Evolutionary conservation across 2,888 invertebrate species (phyloP), one percentile per base, ranked within the genome.

Genomic region (Dasypogon diadema): DNA sequence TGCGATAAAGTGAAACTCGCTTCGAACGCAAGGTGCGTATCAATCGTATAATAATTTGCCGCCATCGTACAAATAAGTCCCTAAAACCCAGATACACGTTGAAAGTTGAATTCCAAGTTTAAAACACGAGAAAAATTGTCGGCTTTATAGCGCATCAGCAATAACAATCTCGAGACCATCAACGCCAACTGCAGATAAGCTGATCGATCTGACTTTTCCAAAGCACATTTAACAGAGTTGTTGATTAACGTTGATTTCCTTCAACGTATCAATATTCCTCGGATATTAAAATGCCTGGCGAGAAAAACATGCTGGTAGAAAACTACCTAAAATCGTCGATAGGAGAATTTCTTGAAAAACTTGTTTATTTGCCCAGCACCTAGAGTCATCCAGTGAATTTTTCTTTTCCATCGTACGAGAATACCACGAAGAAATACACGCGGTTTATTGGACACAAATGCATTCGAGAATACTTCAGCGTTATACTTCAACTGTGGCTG

Each of bases 11-110:
- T 70, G 70, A 70, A 54, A 70, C 34, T 70, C 54, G 54, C 12
- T 70, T n/a, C 24, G 30, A 12, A 65, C 24, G 46, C 22, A 46
- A 42, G 22, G n/a, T 70, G 54, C 70, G 54, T 70, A 54, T 70
- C 51, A 70, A 70, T 54, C 18, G 70, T 54, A 70, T 70, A 34
- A 70, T 70, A 54, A 70, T 70, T 70, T 70, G 30, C 54, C 54
- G 54, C 30, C 74, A 68, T 74, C 51, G 58, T 65, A 76, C 56
- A 68, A 68, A 70, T 70, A 76, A 74, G 76, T 74, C 74, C 77
- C 77, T 74, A 77, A 77, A 77, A 77, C 77, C 77, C 70, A 77
- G 77, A 77, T 77, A 63, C 46, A 48, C 74, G 74, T 56, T 74
- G 77, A 77, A 77, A 77, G 77, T 77, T 60, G 77, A 65, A 74